Evolutionary conservation across 2,888 invertebrate species (phyloP).

Genomic region (Eledone cirrhosa): DNA sequence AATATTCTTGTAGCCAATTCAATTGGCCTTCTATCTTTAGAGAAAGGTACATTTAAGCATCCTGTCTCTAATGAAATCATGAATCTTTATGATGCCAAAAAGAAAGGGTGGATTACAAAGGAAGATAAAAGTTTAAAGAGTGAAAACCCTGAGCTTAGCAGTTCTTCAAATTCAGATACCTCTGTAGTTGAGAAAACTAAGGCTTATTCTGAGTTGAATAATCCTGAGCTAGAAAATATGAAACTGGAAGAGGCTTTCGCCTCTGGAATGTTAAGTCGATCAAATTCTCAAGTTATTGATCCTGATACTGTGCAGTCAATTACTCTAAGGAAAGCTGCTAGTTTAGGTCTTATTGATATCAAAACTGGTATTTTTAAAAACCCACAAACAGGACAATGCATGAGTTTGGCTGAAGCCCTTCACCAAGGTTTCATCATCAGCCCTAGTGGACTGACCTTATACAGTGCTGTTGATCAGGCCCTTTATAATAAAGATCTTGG

Average conservation of each 20-base stretch:
- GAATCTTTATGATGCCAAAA: slow-evolving; percentile 77
- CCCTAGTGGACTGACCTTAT: slow-evolving; percentile 57
- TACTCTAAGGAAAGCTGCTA: slow-evolving; percentile 59
- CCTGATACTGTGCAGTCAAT: slow-evolving; percentile 58
- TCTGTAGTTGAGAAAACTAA: slow-evolving; percentile 44
- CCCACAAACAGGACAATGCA: slow-evolving; percentile 57
- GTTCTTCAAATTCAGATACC: slow-evolving; percentile 39
- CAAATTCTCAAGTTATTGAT: slow-evolving; percentile 59
- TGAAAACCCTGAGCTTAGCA: slow-evolving; percentile 40
- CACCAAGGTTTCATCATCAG: slow-evolving; percentile 56
- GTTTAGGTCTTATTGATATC: slow-evolving; percentile 69
- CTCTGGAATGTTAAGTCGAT: slow-evolving; percentile 53
- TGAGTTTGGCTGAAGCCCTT: slow-evolving; percentile 53
- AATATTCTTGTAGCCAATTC: slow-evolving; percentile 79
- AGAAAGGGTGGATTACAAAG: slow-evolving; percentile 73
- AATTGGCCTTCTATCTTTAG: slow-evolving; percentile 80
- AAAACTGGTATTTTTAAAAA: slow-evolving; percentile 59
- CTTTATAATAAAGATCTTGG: slow-evolving; percentile 66
- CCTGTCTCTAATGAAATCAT: slow-evolving; percentile 59
- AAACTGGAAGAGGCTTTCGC: slow-evolving; percentile 56
- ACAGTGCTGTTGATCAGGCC: slow-evolving; percentile 62
- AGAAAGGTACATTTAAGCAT: slow-evolving; percentile 71
- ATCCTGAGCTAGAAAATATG: slow-evolving; percentile 44
- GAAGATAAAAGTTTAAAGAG: slow-evolving; percentile 35
- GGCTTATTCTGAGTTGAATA: slow-evolving; percentile 52